Evolutionary conservation across 2,797 vertebrate species (phyloP), one percentile per base, ranked within the genome.

Genomic region (Miichthys miiuy): DNA sequence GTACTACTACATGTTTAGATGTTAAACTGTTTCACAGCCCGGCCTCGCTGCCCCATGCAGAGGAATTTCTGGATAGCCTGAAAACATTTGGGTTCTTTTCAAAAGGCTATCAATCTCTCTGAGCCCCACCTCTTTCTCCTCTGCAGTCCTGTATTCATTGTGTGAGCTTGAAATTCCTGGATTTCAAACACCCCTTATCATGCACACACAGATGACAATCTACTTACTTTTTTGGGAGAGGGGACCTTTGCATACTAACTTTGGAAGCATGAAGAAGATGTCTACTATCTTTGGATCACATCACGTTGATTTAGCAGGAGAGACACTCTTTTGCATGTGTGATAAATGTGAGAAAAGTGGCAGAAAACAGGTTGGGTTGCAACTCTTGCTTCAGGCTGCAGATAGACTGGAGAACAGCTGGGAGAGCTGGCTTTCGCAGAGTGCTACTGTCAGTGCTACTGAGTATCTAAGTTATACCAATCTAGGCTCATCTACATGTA

Each of bases 291-390:
- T 72, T 68, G 2, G 13, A 23, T 58, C 30, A 44, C 16, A 4
- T 64, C 3, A 18, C 3, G 34, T 68, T 54, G 5, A 21, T 16
- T 0, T 56, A 12, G 5, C 7, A 38, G 16, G 65, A 25, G 51
- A 42, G 6, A 27, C 1, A 2, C 18, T 47, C 0, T 63, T 72
- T 34, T 64, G 38, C 41, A 5, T 14, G 3, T n/a, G 42, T 38
- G 8, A 47, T 71, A 52, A 71, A 70, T 4, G 16, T n/a, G n/a
- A n/a, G n/a, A n/a, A n/a, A n/a, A 54, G 46, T 52, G 54, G n/a
- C 17, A 64, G 44, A n/a, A 87, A 89, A 90, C 88, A 68, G 85
- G 82, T 90, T 79, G 41, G 67, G 68, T 77, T 58, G 60, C 66
- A 77, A 52, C 38, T 70, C 10, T 69, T 47, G 56, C 83, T 78